Evolutionary conservation across 2,888 invertebrate species (phyloP).

Genomic region (Brachypalpus laphriformis): DNA sequence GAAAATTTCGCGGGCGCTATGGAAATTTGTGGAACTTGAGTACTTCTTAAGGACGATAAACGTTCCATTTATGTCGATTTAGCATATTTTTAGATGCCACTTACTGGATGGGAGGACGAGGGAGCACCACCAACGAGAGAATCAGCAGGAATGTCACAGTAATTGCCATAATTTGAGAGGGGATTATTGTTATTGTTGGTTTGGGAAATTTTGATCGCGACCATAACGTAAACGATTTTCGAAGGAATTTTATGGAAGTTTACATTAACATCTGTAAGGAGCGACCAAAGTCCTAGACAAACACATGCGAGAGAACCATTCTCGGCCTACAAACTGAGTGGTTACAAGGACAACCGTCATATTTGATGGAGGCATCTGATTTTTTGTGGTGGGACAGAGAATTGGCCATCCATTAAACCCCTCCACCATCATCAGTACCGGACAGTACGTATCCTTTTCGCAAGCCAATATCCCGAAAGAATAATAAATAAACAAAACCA

Average conservation of each 20-base stretch:
- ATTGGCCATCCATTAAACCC: too few relatives aligned
- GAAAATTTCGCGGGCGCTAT: slow-evolving; percentile 66
- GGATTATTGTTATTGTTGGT: slow-evolving; percentile 69
- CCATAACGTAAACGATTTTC: slow-evolving; percentile 1
- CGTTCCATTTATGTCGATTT: slow-evolving; percentile 73
- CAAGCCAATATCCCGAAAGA: slow-evolving; percentile 2
- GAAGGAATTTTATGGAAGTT: not conserved
- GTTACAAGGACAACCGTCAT: not conserved
- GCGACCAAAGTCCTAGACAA: not conserved
- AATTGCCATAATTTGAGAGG: slow-evolving; percentile 68
- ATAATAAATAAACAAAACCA: slow-evolving; percentile 14
- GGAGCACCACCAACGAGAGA: slow-evolving; percentile 17
- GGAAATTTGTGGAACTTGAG: slow-evolving; percentile 54
- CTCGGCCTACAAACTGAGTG: slow-evolving; percentile 17
- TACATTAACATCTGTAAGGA: too few relatives aligned
- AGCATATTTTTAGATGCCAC: slow-evolving; percentile 72
- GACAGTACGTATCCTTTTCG: slow-evolving; percentile 46
- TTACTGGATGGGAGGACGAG: slow-evolving; percentile 16
- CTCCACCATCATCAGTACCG: too few relatives aligned
- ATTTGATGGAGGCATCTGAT: too few relatives aligned
- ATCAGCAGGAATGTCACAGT: slow-evolving; percentile 67
- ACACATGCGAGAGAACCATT: not conserved
- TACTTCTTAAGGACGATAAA: slow-evolving; percentile 69
- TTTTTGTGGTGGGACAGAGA: too few relatives aligned
- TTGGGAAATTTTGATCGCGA: not conserved